Evolutionary conservation across 2,113 vertebrate species (phyloP).

Genomic region (Vulpes vulpes): DNA sequence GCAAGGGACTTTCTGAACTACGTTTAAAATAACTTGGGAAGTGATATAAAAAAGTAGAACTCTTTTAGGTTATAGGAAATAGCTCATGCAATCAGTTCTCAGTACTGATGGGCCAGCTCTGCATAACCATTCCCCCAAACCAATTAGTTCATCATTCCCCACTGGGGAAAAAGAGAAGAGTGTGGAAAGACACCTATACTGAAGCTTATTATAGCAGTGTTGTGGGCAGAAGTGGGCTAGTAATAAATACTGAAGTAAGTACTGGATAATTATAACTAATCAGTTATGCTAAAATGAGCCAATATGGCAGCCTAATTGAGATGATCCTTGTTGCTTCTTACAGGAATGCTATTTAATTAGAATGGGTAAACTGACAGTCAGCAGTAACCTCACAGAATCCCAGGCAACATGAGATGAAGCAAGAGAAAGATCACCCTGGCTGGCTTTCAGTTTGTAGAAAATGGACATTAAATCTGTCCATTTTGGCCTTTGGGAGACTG

Average conservation of each 20-base stretch:
- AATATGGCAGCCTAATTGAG: conserved; percentile 42
- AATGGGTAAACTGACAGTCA: conserved; percentile 25
- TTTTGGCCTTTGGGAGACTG: conserved; percentile 32
- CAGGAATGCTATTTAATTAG: conserved; percentile 71
- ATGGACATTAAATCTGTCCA: neutral
- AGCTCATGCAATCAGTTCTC: neutral
- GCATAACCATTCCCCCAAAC: neutral
- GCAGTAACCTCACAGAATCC: conserved; percentile 52
- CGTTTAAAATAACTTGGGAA: conserved; percentile 47
- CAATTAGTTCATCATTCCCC: conserved; percentile 50
- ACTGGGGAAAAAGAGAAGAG: neutral
- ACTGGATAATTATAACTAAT: conserved; percentile 45
- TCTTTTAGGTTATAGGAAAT: conserved; percentile 7
- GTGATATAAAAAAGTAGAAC: conserved; percentile 19
- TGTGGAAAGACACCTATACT: neutral
- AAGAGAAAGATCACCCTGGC: conserved; percentile 12
- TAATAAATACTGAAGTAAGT: conserved; percentile 53
- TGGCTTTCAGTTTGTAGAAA: conserved; percentile 15
- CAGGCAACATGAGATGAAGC: conserved; percentile 18
- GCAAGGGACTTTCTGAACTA: conserved; percentile 53
- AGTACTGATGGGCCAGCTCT: neutral
- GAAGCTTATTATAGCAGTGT: neutral
- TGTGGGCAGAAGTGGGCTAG: conserved; percentile 11
- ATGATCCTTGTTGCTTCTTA: conserved; percentile 63
- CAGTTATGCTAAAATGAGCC: conserved; percentile 20